Conservation (phyloP, 2,113 vertebrate genomes). For the Pangasianodon hypophthalmus region DNA sequence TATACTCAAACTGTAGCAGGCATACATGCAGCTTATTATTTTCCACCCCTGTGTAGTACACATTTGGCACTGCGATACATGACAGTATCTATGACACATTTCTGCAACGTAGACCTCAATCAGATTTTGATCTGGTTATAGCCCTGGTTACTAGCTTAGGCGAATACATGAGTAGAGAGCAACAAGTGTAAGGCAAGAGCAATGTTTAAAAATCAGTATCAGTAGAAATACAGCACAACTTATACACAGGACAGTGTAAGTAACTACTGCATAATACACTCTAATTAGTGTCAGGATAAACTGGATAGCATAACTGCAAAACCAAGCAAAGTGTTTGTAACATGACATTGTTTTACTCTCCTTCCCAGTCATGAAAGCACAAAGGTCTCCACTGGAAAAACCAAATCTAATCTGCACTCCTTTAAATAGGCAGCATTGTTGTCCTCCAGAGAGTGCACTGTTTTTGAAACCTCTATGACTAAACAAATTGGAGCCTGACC, state of each 20-base stretch:
- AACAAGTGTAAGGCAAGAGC: neutral
- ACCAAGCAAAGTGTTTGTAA: neutral
- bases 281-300: neutral
- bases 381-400: neutral
- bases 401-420: neutral
- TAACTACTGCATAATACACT: neutral
- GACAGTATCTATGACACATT: neutral
- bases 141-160: neutral
- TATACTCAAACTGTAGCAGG: neutral
- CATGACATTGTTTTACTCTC: neutral
- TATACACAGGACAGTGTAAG: neutral
- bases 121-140: neutral
- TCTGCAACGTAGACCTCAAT: neutral
- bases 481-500: conserved; percentile 65
- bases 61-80: neutral
- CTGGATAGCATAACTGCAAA: neutral
- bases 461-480: conserved; percentile 57
- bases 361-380: neutral
- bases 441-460: conserved; percentile 47
- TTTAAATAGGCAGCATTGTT: conserved; percentile 42
- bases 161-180: neutral
- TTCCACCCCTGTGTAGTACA: neutral
- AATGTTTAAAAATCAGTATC: neutral
- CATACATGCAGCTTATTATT: neutral
- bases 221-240: neutral